Conservation (phyloP, 2,113 vertebrate species). For the Parotia lawesii region DNA sequence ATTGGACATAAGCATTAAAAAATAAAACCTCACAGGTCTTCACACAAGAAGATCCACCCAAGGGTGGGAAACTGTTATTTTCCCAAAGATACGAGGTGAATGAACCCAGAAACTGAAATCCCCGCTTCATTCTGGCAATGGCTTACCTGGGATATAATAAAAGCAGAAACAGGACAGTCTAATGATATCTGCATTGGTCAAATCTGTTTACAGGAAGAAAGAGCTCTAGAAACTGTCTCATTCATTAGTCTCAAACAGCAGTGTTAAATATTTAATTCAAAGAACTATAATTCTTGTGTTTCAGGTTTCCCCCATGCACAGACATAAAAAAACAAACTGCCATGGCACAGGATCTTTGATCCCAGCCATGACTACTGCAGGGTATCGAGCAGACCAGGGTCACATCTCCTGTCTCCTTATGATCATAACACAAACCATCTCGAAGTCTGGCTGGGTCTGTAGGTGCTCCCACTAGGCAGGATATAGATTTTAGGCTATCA, state of each 20-base stretch:
- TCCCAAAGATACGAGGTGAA: not conserved
- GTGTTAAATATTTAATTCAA: not conserved
- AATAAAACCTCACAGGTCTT: not conserved
- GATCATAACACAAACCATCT: rapidly evolving
- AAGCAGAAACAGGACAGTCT: not conserved
- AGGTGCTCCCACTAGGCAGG: not conserved
- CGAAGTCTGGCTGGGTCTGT: not conserved
- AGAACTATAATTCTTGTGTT: not conserved
- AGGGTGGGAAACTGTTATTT: not conserved
- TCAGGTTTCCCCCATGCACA: not conserved
- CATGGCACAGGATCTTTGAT: rapidly evolving
- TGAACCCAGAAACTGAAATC: not conserved
- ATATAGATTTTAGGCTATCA: not conserved
- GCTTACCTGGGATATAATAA: not conserved
- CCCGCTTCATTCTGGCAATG: not conserved
- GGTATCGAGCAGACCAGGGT: not conserved
- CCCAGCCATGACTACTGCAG: rapidly evolving
- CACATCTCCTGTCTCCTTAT: not conserved
- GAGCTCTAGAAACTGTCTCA: not conserved
- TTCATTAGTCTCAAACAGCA: not conserved
- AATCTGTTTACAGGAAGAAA: not conserved
- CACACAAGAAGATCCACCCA: not conserved
- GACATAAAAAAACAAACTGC: not conserved
- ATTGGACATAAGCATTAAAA: not conserved
- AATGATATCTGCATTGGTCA: not conserved